Conservation (phyloP, 2,797 vertebrate genomes). For the Enteromius mattozi region DNA sequence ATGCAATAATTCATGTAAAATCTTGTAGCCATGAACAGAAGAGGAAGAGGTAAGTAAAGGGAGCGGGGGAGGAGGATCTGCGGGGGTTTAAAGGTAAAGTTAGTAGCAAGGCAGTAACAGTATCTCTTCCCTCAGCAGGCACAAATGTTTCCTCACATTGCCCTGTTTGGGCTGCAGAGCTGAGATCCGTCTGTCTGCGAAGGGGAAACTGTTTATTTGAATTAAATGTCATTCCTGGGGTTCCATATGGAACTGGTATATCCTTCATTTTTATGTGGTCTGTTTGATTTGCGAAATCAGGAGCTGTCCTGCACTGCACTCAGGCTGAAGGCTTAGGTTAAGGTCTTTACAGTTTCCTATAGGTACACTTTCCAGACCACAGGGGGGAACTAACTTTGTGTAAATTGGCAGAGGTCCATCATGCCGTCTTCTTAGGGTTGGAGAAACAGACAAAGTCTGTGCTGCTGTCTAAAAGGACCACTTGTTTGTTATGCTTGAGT, state of each 20-base stretch:
- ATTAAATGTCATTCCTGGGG: constrained; percentile 65
- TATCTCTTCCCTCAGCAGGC: constrained; percentile 61
- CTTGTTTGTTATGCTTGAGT: constrained; percentile 65
- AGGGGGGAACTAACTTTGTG: constrained; percentile 63
- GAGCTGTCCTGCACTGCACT: constrained; percentile 56
- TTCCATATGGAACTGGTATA: constrained; percentile 68
- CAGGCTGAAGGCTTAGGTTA: constrained; percentile 58
- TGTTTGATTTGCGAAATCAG: constrained; percentile 64
- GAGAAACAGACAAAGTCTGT: constrained; percentile 65
- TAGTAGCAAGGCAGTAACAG: constrained; percentile 57
- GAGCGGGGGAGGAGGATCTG: background rate
- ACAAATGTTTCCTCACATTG: constrained; percentile 65
- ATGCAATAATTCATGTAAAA: background rate
- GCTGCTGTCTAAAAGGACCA: constrained; percentile 61
- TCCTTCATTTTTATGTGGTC: constrained; percentile 69
- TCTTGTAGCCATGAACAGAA: background rate
- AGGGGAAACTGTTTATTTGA: constrained; percentile 67
- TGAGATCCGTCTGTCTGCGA: constrained; percentile 50
- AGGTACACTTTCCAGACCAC: constrained; percentile 67
- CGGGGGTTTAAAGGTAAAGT: constrained; percentile 45
- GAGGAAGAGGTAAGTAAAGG: background rate
- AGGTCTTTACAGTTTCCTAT: constrained; percentile 69
- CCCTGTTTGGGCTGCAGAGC: constrained; percentile 49
- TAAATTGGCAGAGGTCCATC: constrained; percentile 64
- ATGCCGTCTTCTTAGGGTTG: constrained; percentile 56